Conservation (phyloP, 2,113 vertebrate genomes). For the Pavo muticus region DNA sequence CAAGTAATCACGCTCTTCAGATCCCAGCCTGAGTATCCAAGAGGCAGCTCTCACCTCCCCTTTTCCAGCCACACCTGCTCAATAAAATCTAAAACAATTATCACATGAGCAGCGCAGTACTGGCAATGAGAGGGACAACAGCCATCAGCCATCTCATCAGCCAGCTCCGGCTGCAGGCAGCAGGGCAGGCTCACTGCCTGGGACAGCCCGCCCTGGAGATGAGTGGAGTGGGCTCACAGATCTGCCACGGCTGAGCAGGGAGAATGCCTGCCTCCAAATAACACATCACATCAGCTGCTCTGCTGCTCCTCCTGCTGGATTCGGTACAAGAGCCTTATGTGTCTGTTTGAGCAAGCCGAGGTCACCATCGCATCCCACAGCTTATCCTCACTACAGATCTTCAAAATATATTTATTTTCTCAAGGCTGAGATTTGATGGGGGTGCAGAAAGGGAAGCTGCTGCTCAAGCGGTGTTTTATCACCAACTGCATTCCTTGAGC, state of each 20-base stretch:
- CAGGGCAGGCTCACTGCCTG: neutral
- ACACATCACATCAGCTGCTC: neutral
- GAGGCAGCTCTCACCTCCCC: constrained; percentile 14
- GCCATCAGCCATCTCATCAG: too few species aligned
- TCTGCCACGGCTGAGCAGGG: too few species aligned
- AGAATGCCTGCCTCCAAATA: neutral
- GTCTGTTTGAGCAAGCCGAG: neutral
- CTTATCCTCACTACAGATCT: neutral
- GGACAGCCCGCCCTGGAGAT: neutral
- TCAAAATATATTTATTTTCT: neutral
- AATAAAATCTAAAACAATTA: neutral
- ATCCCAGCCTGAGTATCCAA: neutral
- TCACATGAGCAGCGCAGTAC: neutral
- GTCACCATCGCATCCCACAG: neutral
- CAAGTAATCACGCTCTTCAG: neutral
- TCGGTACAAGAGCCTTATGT: neutral
- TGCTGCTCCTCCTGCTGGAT: neutral
- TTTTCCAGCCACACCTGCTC: constrained; percentile 13
- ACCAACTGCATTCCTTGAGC: neutral
- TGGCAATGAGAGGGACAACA: neutral
- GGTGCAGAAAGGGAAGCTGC: neutral
- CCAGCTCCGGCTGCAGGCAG: neutral
- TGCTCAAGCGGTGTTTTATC: neutral
- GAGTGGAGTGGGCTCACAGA: neutral
- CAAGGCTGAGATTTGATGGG: neutral